Percentiles rank a stretch among this genome's conserved stretches.
These are phyloP conservation scores for Bolinopsis microptera DNA, from an alignment of 37 sponge, comb jelly and placozoan genomes.

Conservation along the genomic window DNA sequence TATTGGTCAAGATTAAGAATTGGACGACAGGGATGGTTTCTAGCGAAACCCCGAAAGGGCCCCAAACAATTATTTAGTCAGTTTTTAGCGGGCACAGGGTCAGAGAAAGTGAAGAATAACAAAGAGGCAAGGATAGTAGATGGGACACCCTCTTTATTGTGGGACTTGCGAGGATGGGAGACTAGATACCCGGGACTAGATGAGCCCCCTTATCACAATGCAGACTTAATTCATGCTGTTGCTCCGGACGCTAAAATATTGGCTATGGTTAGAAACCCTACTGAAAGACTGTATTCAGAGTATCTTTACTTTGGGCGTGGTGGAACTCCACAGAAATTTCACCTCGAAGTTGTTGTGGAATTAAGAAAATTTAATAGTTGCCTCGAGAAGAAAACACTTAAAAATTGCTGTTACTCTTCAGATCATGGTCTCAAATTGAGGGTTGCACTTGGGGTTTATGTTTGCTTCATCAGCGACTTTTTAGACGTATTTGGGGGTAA, in stretches of 20 bases:
- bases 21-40: background rate
- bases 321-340: background rate
- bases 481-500: background rate
- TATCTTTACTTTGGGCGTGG: slow-evolving; percentile 68
- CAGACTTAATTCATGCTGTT: slow-evolving; percentile 41
- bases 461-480: background rate
- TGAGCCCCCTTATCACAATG: slow-evolving; percentile 6
- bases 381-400: background rate
- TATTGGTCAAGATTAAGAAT: slow-evolving; percentile 10
- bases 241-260: slow-evolving; percentile 69
- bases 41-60: background rate
- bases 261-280: slow-evolving; percentile 69
- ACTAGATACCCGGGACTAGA: background rate
- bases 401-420: slow-evolving; percentile 17
- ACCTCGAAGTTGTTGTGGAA: background rate
- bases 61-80: background rate
- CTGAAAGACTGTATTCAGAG: slow-evolving; percentile 70
- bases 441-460: background rate
- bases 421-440: background rate
- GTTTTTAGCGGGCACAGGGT: background rate
- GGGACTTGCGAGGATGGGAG: slow-evolving; percentile 33
- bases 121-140: background rate
- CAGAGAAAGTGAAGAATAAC: no score
- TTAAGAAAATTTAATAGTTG: background rate
- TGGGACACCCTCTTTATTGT: slow-evolving; percentile 30